Evolutionary conservation across 1,140 invertebrate species (phyloP).

Genomic region (Drosophila nigrodunni): DNA sequence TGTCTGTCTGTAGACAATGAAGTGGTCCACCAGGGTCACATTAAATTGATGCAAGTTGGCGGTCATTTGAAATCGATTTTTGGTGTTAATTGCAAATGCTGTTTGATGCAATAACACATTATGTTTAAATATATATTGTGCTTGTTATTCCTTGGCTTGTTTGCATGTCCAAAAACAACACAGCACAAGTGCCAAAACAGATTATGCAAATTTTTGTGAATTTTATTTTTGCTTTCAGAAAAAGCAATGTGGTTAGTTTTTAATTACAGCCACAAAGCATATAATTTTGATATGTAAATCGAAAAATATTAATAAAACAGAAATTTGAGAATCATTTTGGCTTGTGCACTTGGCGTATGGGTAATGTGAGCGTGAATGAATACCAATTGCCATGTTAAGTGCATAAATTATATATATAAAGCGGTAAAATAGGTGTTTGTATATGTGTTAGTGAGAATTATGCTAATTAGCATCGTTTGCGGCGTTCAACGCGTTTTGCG

Average conservation of each 20-base stretch:
- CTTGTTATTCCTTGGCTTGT: conserved; percentile 1
- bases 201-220: conserved; percentile 38
- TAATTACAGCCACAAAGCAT: conserved; percentile 28
- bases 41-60: conserved; percentile 33
- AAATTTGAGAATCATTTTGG: conserved; percentile 35
- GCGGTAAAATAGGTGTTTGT: neutral
- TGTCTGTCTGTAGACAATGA: conserved; percentile 1
- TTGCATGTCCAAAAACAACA: conserved; percentile 11
- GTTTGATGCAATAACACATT: conserved; percentile 55
- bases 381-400: conserved; percentile 44
- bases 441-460: conserved; percentile 19
- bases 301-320: conserved; percentile 4
- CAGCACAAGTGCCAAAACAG: conserved; percentile 32
- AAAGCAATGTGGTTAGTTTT: conserved; percentile 35
- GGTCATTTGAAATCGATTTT: conserved; percentile 61
- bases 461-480: conserved; percentile 40
- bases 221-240: conserved; percentile 12
- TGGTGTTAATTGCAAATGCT: conserved; percentile 60
- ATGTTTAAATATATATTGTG: neutral
- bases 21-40: conserved; percentile 1
- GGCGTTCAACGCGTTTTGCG: conserved; percentile 37
- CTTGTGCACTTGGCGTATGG: conserved; percentile 11
- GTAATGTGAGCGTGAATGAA: conserved; percentile 15
- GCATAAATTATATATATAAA: conserved; percentile 26
- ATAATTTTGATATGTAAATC: conserved; percentile 3